phyloP scores from a whole-genome alignment of 2,113 vertebrate species.

The Antechinus flavipes region DNA sequence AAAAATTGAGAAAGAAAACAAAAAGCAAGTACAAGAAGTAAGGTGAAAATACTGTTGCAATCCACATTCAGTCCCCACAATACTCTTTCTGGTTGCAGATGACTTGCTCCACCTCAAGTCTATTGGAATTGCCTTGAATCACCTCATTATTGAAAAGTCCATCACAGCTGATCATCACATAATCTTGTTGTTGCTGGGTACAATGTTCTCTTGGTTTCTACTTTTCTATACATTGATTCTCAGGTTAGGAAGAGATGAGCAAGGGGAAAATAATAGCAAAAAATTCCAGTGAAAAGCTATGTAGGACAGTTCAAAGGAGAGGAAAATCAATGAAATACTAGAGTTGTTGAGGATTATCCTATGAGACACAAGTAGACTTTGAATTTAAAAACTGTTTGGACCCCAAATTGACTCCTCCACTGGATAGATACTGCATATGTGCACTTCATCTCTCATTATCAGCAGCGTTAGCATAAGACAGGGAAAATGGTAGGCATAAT shows the following conservation, averaged over 20 bases:
- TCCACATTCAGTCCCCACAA: too few species aligned
- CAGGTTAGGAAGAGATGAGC: background rate
- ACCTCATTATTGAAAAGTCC: too few species aligned
- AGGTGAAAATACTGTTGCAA: too few species aligned
- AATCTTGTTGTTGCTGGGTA: too few species aligned
- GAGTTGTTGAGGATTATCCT: conserved; percentile 17
- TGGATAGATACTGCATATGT: background rate
- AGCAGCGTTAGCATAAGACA: background rate
- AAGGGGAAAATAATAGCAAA: background rate
- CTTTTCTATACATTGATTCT: background rate
- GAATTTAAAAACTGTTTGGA: background rate
- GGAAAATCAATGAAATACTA: background rate
- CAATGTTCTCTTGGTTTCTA: background rate
- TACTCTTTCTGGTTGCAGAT: too few species aligned
- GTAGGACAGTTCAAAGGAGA: background rate
- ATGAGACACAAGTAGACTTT: conserved; percentile 19
- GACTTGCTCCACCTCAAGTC: too few species aligned
- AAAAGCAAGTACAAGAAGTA: too few species aligned
- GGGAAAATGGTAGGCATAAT: background rate
- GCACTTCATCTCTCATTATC: background rate
- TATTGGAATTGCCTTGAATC: too few species aligned
- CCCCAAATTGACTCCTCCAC: conserved; percentile 3
- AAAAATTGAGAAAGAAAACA: too few species aligned
- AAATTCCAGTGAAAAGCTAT: background rate
- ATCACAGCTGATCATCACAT: too few species aligned